These are phyloP conservation scores for Chelonoidis abingdonii DNA, from an alignment of 2,113 vertebrate genomes.

Conservation along the genomic window DNA sequence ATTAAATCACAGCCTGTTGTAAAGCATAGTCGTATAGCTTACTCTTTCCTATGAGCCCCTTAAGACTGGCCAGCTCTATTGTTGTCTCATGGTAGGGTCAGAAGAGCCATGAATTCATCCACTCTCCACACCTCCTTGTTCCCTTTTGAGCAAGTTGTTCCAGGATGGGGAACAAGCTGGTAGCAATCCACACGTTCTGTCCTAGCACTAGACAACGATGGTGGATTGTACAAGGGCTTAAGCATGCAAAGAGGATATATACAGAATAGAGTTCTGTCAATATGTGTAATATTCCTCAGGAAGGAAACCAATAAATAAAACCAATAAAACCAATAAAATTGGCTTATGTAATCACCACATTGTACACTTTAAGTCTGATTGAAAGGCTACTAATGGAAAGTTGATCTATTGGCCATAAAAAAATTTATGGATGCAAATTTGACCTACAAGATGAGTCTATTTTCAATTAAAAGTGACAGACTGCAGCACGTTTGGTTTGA, in stretches of 20 bases:
- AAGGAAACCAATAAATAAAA: too few species aligned
- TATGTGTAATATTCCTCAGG: neutral
- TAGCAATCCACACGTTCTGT: neutral
- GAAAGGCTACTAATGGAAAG: neutral
- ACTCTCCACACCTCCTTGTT: neutral
- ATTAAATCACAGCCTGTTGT: neutral
- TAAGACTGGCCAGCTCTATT: neutral
- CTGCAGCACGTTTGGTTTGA: neutral
- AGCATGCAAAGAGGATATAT: neutral
- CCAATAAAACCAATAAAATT: neutral
- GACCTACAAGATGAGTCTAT: neutral
- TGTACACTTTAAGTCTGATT: neutral
- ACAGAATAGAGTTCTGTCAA: neutral
- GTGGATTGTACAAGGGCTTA: neutral
- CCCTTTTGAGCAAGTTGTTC: neutral
- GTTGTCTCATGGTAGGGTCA: neutral
- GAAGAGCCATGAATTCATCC: neutral
- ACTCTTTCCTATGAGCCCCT: neutral
- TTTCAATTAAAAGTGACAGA: neutral
- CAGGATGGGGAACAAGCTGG: neutral
- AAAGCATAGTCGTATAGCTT: neutral
- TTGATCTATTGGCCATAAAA: neutral
- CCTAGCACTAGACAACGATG: rapidly evolving
- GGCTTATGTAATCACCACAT: neutral
- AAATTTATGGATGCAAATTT: neutral